Evolutionary conservation across 2,888 invertebrate genomes (phyloP), one percentile per base, ranked within the genome.

Genomic region (Idaea straminata): DNA sequence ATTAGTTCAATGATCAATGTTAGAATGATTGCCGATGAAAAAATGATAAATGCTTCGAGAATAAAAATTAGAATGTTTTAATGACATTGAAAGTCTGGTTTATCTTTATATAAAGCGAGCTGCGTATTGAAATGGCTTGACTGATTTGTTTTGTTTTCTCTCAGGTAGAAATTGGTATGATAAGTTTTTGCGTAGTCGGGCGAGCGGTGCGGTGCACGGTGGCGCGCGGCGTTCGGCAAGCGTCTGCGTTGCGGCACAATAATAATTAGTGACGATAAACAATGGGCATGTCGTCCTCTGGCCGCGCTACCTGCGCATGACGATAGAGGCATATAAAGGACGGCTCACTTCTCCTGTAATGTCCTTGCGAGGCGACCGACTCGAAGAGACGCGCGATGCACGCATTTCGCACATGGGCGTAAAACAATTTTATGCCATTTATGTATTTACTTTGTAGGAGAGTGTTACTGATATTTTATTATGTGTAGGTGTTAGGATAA

Each of bases 201-300:
- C 75, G 74, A 76, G 73, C 75, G 77, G 76, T 78, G 79, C 77
- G 75, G 80, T 10, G 76, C 78, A 79, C 77, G 75, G 80, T 10
- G 47, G 47, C 47, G 47, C 47, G 79, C 78, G 80, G 78, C 79
- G 81, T 81, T 80, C 85, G 83, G 81, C 82, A 83, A 84, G 83
- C 86, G 87, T 88, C 85, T 87, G 85, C 87, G 86, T 86, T 86
- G 86, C 79, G 84, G 89, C 88, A 47, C 47, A 47, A 91, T 92
- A 89, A 89, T 91, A 91, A 92, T 92, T 90, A 92, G 90, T 86
- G 81, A 85, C 87, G 86, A 89, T 91, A 91, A 92, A 92, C 92
- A 92, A 92, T 92, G 88, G 91, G 85, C 86, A 87, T 88, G 89
- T 88, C 86, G 87, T 89, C 88, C 86, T 87, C 83, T 87, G 87